Base-by-base conservation (phyloP, 2,113 vertebrate species). In the Platichthys flesus region DNA sequence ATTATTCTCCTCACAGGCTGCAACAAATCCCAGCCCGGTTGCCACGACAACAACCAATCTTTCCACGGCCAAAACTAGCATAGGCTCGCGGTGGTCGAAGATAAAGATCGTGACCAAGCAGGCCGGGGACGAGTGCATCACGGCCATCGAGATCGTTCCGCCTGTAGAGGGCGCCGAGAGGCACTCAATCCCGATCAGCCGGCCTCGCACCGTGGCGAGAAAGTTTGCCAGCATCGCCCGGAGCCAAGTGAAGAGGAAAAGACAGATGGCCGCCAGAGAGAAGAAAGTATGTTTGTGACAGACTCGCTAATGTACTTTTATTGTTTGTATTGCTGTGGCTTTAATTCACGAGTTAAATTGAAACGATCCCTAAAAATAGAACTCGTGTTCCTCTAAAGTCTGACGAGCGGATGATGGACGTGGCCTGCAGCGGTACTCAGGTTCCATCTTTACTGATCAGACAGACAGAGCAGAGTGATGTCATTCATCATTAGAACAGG, bases 71-170 rank as follows among this genome's bases (percentile, higher is more conserved):
- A 95, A 92, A 65, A 69, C 91, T 18, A 94, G 92, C 74, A 65
- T 95, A 0, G 35, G 83, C 72, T 99, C 97, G 9, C 96, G 94
- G 72, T 99, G 97, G 98, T 98, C 98, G 76, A 99, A 98, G 93
- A 98, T 99, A 60, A 98, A 99, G 94, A 99, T 99, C 0, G 97
- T 99, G 62, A 99, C 98, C 1, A 99, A 98, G 86, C 97, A 98
- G 93, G 90, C 95, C 0, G 98, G 98, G 67, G 95, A 94, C 0
- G 97, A 99, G 79, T 99, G 97, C 31, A 96, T 99, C 87, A 99
- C 98, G 0, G 98, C 98, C 35, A 97, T 99, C 0, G 97, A 99
- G 94, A 98, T 99, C 0, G 95, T 97, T 37, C 96, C 97, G 0
- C 96, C 67, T 31, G 94, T 95, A 16, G 93, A 94, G 72, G 94